Conservation (phyloP, 2,888 invertebrate species). For the Gryllus longicercus region DNA sequence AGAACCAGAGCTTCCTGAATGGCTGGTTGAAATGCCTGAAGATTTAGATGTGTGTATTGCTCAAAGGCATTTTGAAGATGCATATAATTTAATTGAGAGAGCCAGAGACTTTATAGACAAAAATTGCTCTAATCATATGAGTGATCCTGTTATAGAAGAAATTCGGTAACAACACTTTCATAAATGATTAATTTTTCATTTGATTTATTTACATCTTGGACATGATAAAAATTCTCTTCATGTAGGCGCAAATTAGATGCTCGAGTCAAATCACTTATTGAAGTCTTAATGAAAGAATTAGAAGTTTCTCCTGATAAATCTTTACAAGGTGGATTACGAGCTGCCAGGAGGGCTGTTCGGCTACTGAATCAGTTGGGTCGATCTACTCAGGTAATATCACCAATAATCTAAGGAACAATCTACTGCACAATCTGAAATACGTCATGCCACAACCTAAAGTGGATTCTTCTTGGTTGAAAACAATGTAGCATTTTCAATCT, state of each 20-base stretch:
- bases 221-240: neutral
- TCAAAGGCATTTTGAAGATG: conserved; percentile 92
- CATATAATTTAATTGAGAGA: conserved; percentile 75
- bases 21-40: conserved; percentile 87
- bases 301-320: conserved; percentile 88
- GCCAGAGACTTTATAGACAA: conserved; percentile 54
- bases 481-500: too few species aligned
- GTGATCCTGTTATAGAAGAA: conserved; percentile 50
- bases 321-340: conserved; percentile 82
- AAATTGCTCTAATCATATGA: conserved; percentile 43
- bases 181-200: neutral
- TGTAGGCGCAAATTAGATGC: conserved; percentile 58
- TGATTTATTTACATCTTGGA: neutral
- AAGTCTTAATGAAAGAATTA: conserved; percentile 82
- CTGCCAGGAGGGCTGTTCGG: conserved; percentile 77
- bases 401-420: too few species aligned
- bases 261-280: conserved; percentile 73
- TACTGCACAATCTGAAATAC: too few species aligned
- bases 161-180: conserved; percentile 46
- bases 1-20: conserved; percentile 63
- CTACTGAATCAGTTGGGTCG: conserved; percentile 75
- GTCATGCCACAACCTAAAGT: too few species aligned
- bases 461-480: too few species aligned
- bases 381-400: conserved; percentile 54
- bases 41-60: conserved; percentile 93